Evolutionary conservation across 2,888 invertebrate genomes (phyloP).

Genomic region (Ectemnius lituratus): DNA sequence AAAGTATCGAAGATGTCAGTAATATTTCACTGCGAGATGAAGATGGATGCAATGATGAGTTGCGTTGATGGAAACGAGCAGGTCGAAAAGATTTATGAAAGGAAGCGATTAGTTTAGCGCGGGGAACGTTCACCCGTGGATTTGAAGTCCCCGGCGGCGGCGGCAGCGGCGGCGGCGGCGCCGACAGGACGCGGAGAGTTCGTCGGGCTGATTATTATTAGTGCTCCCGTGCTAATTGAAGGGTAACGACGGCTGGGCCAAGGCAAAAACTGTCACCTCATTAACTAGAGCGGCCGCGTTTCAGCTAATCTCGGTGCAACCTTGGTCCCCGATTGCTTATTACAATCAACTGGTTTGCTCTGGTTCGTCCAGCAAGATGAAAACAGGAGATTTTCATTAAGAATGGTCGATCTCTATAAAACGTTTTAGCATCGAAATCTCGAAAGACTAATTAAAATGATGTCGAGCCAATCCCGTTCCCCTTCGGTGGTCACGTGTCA

Average conservation of each 20-base stretch:
- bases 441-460: slow-evolving; percentile 37
- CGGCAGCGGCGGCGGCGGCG: too few species aligned
- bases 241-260: slow-evolving; percentile 37
- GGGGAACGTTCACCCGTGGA: neutral
- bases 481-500: slow-evolving; percentile 40
- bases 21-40: too few species aligned
- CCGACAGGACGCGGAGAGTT: slow-evolving; percentile 32
- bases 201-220: slow-evolving; percentile 12
- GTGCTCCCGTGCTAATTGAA: slow-evolving; percentile 49
- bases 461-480: slow-evolving; percentile 26
- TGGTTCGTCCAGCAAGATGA: neutral
- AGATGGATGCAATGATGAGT: slow-evolving; percentile 11
- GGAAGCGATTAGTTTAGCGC: slow-evolving; percentile 7
- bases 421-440: neutral
- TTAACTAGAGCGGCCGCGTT: slow-evolving; percentile 47
- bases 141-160: neutral
- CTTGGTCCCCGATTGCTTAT: slow-evolving; percentile 50
- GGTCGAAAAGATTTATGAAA: slow-evolving; percentile 6
- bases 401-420: too few species aligned
- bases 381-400: slow-evolving; percentile 15
- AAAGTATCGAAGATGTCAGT: too few species aligned
- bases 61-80: slow-evolving; percentile 20
- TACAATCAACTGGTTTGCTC: slow-evolving; percentile 31
- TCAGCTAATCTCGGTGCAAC: slow-evolving; percentile 41
- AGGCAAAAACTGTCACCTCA: slow-evolving; percentile 53